A percentile compares a stretch with the other conserved stretches of the same genome.
phyloP scores from a whole-genome alignment of 2,797 vertebrate genomes.

The Toxotes lorentzi region DNA sequence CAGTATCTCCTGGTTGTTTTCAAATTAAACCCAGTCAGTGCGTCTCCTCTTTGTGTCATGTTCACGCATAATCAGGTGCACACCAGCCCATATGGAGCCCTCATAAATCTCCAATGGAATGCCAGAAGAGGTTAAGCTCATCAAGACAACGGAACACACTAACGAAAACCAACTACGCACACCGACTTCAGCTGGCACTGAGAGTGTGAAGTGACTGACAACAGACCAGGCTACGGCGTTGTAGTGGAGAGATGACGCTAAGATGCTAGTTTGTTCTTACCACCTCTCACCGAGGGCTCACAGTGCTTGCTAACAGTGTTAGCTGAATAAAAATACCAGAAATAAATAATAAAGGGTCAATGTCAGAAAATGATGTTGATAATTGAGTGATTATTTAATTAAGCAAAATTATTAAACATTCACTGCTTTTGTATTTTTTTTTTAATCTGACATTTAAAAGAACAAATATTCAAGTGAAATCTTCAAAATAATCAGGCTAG shows the following conservation, averaged over 20 bases:
- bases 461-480: not conserved
- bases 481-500: not conserved
- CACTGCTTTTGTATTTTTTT: not conserved
- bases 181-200: conserved; percentile 8
- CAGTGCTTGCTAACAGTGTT: not conserved
- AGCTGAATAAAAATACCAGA: not conserved
- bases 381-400: not conserved
- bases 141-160: conserved; percentile 49
- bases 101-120: conserved; percentile 63
- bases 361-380: no score
- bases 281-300: not conserved
- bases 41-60: conserved; percentile 43
- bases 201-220: not conserved
- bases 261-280: conserved; percentile 13
- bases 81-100: conserved; percentile 51
- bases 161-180: conserved; percentile 37
- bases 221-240: not conserved
- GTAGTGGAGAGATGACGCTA: not conserved
- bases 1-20: conserved; percentile 45
- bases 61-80: conserved; percentile 58
- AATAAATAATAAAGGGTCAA: no score
- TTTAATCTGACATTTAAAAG: no score
- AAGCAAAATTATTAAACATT: not conserved
- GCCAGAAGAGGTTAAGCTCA: conserved; percentile 54
- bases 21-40: conserved; percentile 43